Evolutionary conservation across 2,113 vertebrate genomes (phyloP).

Genomic region (Tragelaphus scriptus): DNA sequence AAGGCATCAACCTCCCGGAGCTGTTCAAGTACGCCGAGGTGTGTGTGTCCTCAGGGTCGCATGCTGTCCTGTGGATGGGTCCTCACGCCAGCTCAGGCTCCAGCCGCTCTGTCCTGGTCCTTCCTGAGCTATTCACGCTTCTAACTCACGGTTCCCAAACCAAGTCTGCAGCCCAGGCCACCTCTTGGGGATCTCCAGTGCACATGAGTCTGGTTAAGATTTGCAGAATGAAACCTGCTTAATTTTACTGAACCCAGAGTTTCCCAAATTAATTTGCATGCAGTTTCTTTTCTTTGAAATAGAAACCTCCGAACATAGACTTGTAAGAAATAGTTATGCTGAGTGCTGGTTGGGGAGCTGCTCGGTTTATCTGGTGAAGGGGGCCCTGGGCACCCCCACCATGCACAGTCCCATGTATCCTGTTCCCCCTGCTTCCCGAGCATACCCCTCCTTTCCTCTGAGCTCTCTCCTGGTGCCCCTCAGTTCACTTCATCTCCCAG

Average conservation of each 20-base stretch:
- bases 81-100: rapidly evolving
- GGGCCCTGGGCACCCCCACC: no score
- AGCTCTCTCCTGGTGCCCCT: no score
- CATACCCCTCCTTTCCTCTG: not conserved
- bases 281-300: not conserved
- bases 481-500: not conserved
- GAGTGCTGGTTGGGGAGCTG: not conserved
- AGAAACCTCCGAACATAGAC: not conserved
- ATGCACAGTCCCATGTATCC: rapidly evolving
- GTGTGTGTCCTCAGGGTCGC: not conserved
- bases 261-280: not conserved
- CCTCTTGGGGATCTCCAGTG: not conserved
- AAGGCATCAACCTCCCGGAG: slow-evolving; percentile 95
- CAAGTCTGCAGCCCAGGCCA: rapidly evolving
- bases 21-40: slow-evolving; percentile 91
- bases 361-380: not conserved
- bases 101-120: not conserved
- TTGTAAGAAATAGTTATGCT: not conserved
- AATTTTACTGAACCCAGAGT: not conserved
- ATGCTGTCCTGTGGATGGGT: not conserved
- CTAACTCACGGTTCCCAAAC: not conserved
- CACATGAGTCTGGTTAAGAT: rapidly evolving
- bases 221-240: not conserved
- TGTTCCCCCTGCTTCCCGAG: not conserved
- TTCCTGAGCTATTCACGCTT: rapidly evolving